A percentile compares a stretch with the other conserved stretches of the same genome.
Conservation (phyloP, 2,797 vertebrate genomes). For the Bradypus variegatus region DNA sequence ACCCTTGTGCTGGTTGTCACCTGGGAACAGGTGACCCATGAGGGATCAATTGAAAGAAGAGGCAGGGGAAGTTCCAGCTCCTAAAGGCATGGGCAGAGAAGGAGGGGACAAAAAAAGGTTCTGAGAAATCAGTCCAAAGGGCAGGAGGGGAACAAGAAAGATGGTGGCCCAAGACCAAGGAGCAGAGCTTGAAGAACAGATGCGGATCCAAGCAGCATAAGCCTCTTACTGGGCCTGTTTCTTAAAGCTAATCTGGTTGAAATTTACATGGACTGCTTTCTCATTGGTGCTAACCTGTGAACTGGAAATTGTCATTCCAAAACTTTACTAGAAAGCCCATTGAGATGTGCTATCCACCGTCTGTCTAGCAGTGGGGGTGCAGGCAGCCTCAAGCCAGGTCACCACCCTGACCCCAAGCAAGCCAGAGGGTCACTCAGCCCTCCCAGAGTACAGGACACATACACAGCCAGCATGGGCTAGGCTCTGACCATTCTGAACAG, state of each 20-base stretch:
- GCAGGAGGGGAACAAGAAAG: neutral
- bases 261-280: neutral
- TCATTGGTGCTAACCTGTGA: neutral
- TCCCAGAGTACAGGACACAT: neutral
- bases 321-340: neutral
- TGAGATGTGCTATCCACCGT: neutral
- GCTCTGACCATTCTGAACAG: neutral
- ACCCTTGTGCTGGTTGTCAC: neutral
- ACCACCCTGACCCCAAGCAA: neutral
- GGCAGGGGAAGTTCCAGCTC: neutral
- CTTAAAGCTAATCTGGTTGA: slow-evolving; percentile 3
- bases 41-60: neutral
- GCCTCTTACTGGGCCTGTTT: neutral
- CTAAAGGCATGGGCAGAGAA: neutral
- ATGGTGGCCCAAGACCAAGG: neutral
- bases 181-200: neutral
- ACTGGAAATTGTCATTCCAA: neutral
- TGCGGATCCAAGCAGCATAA: neutral
- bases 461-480: rapidly evolving
- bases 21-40: neutral
- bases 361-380: neutral
- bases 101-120: neutral
- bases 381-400: neutral
- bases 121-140: neutral
- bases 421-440: neutral